Evolutionary conservation across 2,888 invertebrate species (phyloP).

Genomic region (Oligia strigilis): DNA sequence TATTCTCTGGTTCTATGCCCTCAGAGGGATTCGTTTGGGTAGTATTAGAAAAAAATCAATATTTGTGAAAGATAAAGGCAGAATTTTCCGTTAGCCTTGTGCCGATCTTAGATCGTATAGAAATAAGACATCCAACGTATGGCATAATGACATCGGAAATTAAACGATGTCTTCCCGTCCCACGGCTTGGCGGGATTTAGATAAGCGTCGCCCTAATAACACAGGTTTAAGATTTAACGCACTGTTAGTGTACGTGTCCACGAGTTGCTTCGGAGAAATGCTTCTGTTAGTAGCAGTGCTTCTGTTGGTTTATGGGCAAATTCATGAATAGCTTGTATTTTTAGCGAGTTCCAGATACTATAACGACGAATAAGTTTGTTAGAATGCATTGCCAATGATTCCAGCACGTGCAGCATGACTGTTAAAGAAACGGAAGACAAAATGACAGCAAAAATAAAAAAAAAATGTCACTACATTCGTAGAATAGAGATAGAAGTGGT

Average conservation of each 20-base stretch:
- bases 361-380: background rate
- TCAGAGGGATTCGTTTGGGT: too few species aligned
- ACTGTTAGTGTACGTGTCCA: constrained; percentile 21
- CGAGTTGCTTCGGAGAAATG: constrained; percentile 21
- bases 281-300: background rate
- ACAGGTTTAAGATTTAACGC: constrained; percentile 59
- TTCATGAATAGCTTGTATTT: background rate
- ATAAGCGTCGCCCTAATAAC: constrained; percentile 60
- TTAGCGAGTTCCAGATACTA: background rate
- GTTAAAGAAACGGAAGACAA: too few species aligned
- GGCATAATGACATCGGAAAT: constrained; percentile 56
- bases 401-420: background rate
- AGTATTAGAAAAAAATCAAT: background rate
- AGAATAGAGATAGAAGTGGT: too few species aligned
- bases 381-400: background rate
- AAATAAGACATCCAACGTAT: constrained; percentile 59
- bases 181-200: constrained; percentile 42
- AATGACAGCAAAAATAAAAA: too few species aligned
- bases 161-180: constrained; percentile 61
- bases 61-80: background rate
- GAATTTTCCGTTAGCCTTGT: background rate
- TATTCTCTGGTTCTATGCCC: background rate
- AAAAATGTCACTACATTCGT: too few species aligned
- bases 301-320: background rate
- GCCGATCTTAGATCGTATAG: constrained; percentile 40